Percentiles rank a stretch among this genome's conserved stretches.
Conservation (phyloP, 2,113 vertebrate genomes). For the Salvelinus sp. region DNA sequence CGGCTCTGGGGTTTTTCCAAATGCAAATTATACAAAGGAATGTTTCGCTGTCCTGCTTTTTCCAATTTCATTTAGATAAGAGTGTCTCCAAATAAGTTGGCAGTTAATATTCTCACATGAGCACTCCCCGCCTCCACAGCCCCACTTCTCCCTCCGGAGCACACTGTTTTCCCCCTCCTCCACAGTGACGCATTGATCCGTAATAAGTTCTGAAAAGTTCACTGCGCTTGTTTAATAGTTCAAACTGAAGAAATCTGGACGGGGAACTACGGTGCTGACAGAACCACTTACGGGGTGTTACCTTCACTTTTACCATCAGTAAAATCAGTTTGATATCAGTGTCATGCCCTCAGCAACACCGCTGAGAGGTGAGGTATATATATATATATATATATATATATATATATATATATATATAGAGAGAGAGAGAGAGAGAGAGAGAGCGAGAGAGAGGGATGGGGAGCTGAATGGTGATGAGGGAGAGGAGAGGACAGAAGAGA, state of each 20-base stretch:
- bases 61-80: conserved; percentile 81
- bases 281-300: conserved; percentile 36
- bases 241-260: conserved; percentile 51
- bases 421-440: conserved; percentile 14
- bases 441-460: conserved; percentile 2
- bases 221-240: conserved; percentile 70
- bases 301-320: conserved; percentile 44
- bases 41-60: conserved; percentile 74
- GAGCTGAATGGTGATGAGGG: conserved; percentile 60
- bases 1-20: conserved; percentile 50
- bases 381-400: no score
- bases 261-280: conserved; percentile 42
- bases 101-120: conserved; percentile 78
- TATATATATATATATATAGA: no score
- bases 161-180: conserved; percentile 42
- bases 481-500: neutral
- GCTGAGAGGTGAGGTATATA: neutral
- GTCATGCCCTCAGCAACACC: conserved; percentile 21
- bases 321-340: conserved; percentile 43
- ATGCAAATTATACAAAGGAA: conserved; percentile 77
- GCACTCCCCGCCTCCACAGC: conserved; percentile 69
- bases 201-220: conserved; percentile 74
- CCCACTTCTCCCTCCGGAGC: conserved; percentile 60
- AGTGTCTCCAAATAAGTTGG: conserved; percentile 72
- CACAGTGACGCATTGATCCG: conserved; percentile 59